Evolutionary conservation across 2,797 vertebrate genomes (phyloP).

Genomic region (Syncerus caffer): DNA sequence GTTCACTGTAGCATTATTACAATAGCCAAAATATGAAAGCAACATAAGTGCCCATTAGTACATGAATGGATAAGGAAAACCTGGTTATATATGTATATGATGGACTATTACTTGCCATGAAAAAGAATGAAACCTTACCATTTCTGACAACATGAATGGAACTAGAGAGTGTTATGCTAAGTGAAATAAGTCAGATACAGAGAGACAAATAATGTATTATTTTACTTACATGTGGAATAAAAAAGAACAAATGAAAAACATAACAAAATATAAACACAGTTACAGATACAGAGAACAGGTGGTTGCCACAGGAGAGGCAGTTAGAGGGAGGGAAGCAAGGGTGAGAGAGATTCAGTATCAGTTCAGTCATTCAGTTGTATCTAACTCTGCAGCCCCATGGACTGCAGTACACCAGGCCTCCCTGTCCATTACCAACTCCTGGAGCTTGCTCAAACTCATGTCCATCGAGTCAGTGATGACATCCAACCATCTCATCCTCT

Average conservation of each 20-base stretch:
- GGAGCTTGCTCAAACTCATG: neutral
- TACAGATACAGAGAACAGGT: neutral
- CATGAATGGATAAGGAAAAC: neutral
- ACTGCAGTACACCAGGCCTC: neutral
- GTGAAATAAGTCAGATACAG: neutral
- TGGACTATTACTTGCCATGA: neutral
- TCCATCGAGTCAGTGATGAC: neutral
- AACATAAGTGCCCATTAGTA: neutral
- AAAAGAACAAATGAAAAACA: neutral
- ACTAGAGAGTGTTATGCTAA: neutral
- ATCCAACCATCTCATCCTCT: neutral
- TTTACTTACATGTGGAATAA: neutral
- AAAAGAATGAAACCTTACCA: neutral
- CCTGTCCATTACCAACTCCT: neutral
- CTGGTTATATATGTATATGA: neutral
- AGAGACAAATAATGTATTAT: neutral
- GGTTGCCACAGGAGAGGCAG: neutral
- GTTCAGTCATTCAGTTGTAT: neutral
- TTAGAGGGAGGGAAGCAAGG: neutral
- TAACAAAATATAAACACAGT: neutral
- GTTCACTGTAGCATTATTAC: neutral
- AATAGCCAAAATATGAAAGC: neutral
- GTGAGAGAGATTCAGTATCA: neutral
- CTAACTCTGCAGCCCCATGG: neutral
- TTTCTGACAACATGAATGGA: neutral